These are phyloP conservation scores for Cyanoramphus novaezelandiae DNA, from an alignment of 2,113 vertebrate species.

Conservation along the genomic window DNA sequence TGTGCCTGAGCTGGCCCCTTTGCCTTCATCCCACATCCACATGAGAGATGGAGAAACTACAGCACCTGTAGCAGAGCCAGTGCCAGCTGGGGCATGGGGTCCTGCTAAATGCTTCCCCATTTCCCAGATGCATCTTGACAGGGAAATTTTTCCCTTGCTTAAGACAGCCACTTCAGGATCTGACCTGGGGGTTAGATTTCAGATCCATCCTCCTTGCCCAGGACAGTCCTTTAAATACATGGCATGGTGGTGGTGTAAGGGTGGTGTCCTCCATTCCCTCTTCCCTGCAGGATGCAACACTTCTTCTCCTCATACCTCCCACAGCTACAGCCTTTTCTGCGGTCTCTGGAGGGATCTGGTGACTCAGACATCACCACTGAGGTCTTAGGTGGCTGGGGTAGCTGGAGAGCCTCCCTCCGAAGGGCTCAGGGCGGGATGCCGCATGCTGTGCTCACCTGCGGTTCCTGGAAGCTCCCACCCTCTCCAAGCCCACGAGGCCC, in stretches of 20 bases:
- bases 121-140: not conserved
- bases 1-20: not conserved
- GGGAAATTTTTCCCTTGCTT: not conserved
- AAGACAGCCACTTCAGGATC: not conserved
- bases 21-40: not conserved
- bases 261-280: not conserved
- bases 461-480: not conserved
- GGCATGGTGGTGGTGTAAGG: accelerated
- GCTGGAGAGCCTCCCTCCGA: not conserved
- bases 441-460: accelerated
- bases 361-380: not conserved
- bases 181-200: not conserved
- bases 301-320: not conserved
- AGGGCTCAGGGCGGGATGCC: not conserved
- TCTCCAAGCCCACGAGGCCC: not conserved
- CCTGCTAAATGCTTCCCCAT: not conserved
- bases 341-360: not conserved
- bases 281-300: not conserved
- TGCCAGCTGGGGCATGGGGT: not conserved
- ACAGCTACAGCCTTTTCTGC: not conserved
- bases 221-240: not conserved
- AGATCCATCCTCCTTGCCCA: not conserved
- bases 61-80: not conserved
- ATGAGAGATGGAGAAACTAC: not conserved
- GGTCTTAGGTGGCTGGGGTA: not conserved